Percentiles rank a stretch among this genome's conserved stretches.
Conservation (phyloP, 2,797 vertebrate genomes). For the Odontamblyopus rebecca region DNA sequence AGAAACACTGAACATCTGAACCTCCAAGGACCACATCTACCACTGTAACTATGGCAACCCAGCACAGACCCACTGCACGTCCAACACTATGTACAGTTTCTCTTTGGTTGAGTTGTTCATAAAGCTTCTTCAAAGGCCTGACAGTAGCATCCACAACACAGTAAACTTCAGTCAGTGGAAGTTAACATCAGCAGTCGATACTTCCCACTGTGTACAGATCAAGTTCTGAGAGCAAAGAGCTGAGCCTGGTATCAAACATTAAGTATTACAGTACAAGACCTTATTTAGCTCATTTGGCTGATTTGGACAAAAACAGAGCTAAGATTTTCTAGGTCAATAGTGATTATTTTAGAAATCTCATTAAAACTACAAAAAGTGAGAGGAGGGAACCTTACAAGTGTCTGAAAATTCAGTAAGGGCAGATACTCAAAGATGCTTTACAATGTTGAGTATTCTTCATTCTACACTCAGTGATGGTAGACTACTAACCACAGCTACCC, state of each 20-base stretch:
- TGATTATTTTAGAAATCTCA: not conserved
- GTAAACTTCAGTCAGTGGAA: not conserved
- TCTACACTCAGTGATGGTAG: no score
- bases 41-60: not conserved
- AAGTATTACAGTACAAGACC: not conserved
- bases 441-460: no score
- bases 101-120: not conserved
- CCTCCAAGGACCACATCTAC: not conserved
- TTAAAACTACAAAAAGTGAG: not conserved
- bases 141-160: not conserved
- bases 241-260: slow-evolving; percentile 7
- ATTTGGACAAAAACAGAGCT: not conserved
- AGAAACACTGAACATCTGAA: not conserved
- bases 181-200: not conserved
- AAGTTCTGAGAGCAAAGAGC: slow-evolving; percentile 1
- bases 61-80: not conserved
- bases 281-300: not conserved
- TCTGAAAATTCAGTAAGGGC: no score
- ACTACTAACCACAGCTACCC: no score
- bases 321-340: not conserved
- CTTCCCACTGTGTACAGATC: not conserved
- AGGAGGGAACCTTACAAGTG: not conserved
- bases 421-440: no score
- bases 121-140: no score
- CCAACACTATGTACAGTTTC: not conserved